Evolutionary conservation across 2,888 invertebrate genomes (phyloP), one percentile per base, ranked within the genome.

Genomic region (Thera britannica): DNA sequence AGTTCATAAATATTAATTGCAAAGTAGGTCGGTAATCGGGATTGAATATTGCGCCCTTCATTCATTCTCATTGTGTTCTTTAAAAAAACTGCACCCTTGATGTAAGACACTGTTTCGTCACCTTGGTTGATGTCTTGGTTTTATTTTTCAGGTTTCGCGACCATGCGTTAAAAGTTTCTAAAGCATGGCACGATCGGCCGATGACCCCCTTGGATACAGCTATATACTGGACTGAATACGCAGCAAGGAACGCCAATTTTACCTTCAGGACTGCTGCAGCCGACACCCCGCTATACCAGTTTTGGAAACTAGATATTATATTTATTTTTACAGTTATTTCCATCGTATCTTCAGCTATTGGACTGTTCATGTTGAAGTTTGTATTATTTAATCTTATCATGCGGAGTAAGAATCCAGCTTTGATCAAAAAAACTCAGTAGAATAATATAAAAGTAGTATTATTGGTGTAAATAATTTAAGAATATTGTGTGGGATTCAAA

Each of bases 171-270:
- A 82, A 86, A 66, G 76, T 95, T 11, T 94, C 95, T 6, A 89
- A 83, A 64, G 89, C 94, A 5, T 96, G 95, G 93, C 92, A 91
- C 66, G 95, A 96, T 76, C 91, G 95, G 23, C 95, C 95, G 0
- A 79, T 94, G 79, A 84, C 94, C 1, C 93, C 96, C 0, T 77
- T 95, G 76, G 95, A 96, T 58, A 94, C 95, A 0, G 95, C 96
- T 2, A 82, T 95, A 9, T 96, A 93, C 80, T 96, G 96, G 96
- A 94, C 95, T 1, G 96, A 96, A 79, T 95, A 94, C 77, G 94
- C 95, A 0, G 95, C 95, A 6, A 89, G 92, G 65, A 90, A 95
- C 75, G 82, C 92, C 7, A 94, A 95, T 68, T 81, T 87, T 44
- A 87, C 84, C 1, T 89, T 94, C 79, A 89, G 93, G 62, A 89